These are phyloP conservation scores for Busseola fusca DNA, from an alignment of 2,888 invertebrate species.

Conservation along the genomic window DNA sequence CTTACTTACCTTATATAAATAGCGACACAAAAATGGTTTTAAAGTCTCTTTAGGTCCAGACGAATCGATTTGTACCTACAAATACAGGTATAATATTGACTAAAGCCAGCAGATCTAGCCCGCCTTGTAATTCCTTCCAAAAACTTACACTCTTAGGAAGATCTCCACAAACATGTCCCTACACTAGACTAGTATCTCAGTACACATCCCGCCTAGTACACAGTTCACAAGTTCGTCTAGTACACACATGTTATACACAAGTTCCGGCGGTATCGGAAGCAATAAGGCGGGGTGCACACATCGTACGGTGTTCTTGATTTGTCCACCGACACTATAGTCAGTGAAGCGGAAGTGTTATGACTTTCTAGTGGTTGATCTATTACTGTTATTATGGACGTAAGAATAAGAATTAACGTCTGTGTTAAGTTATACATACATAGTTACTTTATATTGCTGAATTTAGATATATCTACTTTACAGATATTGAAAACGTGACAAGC, in stretches of 20 bases:
- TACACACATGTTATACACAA: constrained; percentile 10
- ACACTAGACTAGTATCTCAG: neutral
- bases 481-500: too few relatives aligned
- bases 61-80: too few relatives aligned
- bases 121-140: neutral
- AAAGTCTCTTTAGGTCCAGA: too few relatives aligned
- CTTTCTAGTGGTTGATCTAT: constrained; percentile 7
- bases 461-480: too few relatives aligned
- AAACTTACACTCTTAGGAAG: constrained; percentile 6
- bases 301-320: constrained; percentile 29
- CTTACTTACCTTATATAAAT: too few relatives aligned
- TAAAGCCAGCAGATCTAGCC: neutral
- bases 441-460: too few relatives aligned
- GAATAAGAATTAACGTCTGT: neutral
- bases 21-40: too few relatives aligned
- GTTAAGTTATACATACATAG: too few relatives aligned
- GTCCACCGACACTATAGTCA: constrained; percentile 22
- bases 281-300: constrained; percentile 32
- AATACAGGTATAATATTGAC: neutral
- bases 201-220: constrained; percentile 16
- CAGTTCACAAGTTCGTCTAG: constrained; percentile 6
- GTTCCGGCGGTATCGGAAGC: constrained; percentile 42
- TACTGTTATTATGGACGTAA: neutral
- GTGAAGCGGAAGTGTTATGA: constrained; percentile 14
- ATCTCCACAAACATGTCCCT: constrained; percentile 16